Percentiles rank a stretch among this genome's conserved stretches.
Evolutionary conservation across 2,113 vertebrate genomes (phyloP).

Genomic region (Sylvietta virens): DNA sequence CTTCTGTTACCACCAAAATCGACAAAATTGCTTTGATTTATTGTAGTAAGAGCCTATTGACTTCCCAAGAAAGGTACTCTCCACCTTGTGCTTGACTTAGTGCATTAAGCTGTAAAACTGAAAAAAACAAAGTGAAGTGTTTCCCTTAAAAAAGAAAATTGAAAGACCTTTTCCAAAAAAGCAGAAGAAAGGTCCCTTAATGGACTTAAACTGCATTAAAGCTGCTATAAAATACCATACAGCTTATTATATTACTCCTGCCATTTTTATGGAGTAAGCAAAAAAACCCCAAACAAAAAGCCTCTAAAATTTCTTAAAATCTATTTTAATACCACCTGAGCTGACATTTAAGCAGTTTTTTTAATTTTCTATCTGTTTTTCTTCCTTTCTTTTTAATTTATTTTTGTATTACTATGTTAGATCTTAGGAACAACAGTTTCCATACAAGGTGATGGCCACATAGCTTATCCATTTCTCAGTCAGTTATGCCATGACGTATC

Average conservation of each 20-base stretch:
- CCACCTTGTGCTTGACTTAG: background rate
- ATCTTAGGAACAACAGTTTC: background rate
- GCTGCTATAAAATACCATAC: background rate
- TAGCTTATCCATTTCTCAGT: background rate
- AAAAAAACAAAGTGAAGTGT: background rate
- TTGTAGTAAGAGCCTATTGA: background rate
- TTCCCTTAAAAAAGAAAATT: background rate
- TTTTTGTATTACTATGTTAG: background rate
- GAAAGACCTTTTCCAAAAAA: background rate
- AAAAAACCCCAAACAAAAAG: background rate
- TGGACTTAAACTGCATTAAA: slow-evolving; percentile 3
- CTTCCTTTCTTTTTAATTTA: background rate
- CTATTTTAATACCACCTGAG: background rate
- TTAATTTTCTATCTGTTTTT: background rate
- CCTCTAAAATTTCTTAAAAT: background rate
- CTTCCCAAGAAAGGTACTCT: background rate
- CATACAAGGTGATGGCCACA: background rate
- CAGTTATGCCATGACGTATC: background rate
- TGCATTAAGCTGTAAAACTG: background rate
- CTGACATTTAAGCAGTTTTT: background rate
- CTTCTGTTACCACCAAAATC: background rate
- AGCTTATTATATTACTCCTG: background rate
- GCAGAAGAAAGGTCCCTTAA: background rate
- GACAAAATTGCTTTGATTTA: background rate
- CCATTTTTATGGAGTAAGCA: background rate